Evolutionary conservation across 2,888 invertebrate species (phyloP).

Genomic region (Lottia gigantea): DNA sequence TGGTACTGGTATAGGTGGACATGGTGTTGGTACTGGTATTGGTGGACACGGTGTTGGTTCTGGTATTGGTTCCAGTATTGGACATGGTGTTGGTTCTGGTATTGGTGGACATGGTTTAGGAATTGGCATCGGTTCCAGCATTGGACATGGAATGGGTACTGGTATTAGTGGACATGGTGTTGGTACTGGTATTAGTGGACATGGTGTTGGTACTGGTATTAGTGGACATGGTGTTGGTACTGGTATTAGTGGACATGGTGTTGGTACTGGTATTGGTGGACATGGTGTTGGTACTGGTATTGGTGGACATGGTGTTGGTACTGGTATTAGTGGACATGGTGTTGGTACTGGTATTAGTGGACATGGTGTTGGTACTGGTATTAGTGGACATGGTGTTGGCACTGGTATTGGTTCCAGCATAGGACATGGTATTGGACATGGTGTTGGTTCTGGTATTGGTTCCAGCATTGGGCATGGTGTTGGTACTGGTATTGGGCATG

Average conservation of each 20-base stretch:
- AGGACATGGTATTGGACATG: neutral
- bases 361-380: neutral
- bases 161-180: no score
- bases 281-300: neutral
- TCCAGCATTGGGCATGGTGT: neutral
- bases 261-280: no score
- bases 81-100: neutral
- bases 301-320: neutral
- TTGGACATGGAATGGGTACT: no score
- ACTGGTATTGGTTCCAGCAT: neutral
- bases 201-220: no score
- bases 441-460: neutral
- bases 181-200: no score
- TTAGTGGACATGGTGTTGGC: neutral
- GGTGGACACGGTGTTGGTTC: neutral
- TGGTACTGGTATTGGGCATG: neutral
- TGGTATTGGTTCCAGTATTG: neutral
- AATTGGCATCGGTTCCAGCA: neutral
- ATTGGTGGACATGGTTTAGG: neutral
- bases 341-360: neutral
- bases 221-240: no score
- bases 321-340: neutral
- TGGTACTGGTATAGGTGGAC: neutral
- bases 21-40: neutral
- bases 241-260: no score